Percentiles rank a stretch among this genome's conserved stretches.
Conservation (phyloP, 2,113 vertebrate genomes). For the Pteronura brasiliensis region DNA sequence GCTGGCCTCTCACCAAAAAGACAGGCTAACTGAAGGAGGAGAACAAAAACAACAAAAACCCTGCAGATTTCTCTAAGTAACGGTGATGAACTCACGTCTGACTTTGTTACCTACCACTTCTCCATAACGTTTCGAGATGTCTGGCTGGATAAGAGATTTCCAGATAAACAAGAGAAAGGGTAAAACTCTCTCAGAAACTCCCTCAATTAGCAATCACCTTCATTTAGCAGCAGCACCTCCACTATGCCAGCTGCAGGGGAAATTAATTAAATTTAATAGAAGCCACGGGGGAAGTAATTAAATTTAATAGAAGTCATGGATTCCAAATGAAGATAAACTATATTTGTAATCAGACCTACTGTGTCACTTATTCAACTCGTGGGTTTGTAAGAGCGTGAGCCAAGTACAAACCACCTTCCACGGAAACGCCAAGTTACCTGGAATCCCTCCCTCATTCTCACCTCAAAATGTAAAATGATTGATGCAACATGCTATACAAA, state of each 20-base stretch:
- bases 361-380: constrained; percentile 57
- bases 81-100: not conserved
- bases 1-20: constrained; percentile 19
- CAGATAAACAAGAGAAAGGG: constrained; percentile 51
- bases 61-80: not conserved
- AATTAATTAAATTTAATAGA: constrained; percentile 76
- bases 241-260: constrained; percentile 69
- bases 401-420: not conserved
- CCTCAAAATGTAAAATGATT: not conserved
- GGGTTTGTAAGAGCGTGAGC: constrained; percentile 8
- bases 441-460: not conserved
- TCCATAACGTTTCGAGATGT: not conserved
- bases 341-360: constrained; percentile 72
- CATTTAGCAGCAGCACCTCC: constrained; percentile 62
- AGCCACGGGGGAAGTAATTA: constrained; percentile 65
- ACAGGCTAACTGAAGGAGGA: not conserved
- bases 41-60: not conserved
- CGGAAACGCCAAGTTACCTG: not conserved
- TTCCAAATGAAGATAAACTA: constrained; percentile 75
- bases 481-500: not conserved
- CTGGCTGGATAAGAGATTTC: constrained; percentile 31
- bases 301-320: constrained; percentile 71
- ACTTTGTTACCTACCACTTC: not conserved
- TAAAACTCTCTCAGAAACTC: constrained; percentile 64
- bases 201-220: constrained; percentile 72